A percentile compares a stretch with the other conserved stretches of the same genome.
Conservation (phyloP, 1,140 invertebrate species). For the Agrilus planipennis region DNA sequence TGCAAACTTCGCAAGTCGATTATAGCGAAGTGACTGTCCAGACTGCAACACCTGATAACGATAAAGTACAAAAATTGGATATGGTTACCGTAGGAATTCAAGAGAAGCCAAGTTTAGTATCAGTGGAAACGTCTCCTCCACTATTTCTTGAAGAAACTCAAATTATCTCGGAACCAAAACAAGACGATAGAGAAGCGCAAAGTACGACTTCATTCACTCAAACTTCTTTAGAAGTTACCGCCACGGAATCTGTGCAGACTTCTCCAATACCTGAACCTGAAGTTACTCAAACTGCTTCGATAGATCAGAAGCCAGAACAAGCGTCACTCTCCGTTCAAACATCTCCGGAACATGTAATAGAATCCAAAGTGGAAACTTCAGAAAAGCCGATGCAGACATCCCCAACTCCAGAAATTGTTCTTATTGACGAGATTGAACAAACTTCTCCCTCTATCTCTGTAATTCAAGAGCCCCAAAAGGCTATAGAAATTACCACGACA, state of each 20-base stretch:
- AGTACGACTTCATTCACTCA: slow-evolving; percentile 27
- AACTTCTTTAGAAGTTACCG: slow-evolving; percentile 10
- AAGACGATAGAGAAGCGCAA: too few species aligned
- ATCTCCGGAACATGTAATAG: too few species aligned
- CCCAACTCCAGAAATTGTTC: slow-evolving; percentile 9
- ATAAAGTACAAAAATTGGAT: too few species aligned
- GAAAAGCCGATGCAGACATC: slow-evolving; percentile 20
- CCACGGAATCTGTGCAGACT: slow-evolving; percentile 37
- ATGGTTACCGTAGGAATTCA: too few species aligned
- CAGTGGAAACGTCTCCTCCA: too few species aligned
- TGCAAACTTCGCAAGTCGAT: slow-evolving; percentile 29
- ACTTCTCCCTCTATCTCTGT: slow-evolving; percentile 1
- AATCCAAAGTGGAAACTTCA: slow-evolving; percentile 16
- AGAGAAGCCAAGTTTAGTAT: too few species aligned
- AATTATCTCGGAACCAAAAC: too few species aligned
- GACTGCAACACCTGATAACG: slow-evolving; percentile 34
- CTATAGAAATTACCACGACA: slow-evolving; percentile 17
- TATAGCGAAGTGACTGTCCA: slow-evolving; percentile 34
- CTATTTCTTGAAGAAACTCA: too few species aligned
- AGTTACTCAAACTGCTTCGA: slow-evolving; percentile 31
- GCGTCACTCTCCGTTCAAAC: slow-evolving; percentile 38
- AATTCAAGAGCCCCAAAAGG: slow-evolving; percentile 12
- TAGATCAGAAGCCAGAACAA: slow-evolving; percentile 22
- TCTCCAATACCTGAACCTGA: slow-evolving; percentile 32
- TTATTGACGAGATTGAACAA: slow-evolving; percentile 7